Evolutionary conservation across 1,140 invertebrate species (phyloP), one percentile per base, ranked within the genome.

Genomic region (Drosophila kohkoa): DNA sequence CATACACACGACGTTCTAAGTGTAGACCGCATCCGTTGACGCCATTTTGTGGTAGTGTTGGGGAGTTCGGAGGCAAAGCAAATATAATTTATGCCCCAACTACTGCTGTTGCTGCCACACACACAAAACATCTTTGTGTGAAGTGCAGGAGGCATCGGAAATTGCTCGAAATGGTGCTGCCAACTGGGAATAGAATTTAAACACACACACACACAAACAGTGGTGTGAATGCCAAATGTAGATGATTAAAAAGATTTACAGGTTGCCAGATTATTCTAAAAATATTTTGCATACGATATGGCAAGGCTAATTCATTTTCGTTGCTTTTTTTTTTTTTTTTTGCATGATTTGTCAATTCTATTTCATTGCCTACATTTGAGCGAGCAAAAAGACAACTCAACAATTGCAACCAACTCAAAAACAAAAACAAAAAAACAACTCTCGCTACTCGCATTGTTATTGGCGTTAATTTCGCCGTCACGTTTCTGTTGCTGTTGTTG

Each of bases 1-100:
- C 32, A 54, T 6, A 41, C 3, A 51, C 32, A 64, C 28, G 16
- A 57, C 51, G 25, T 32, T 32, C 20, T 3, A 32, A 28, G 49
- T 43, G 32, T 28, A 59, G 74, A 72, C 69, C 82, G 54, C 82
- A 86, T 86, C 67, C 82, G 68, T 86, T 72, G 79, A 63, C 81
- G 71, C 80, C 83, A 89, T 88, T 57, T 63, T 75, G 52, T 45
- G 15, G 43, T 8, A 13, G 38, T 11, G 43, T 11, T 15, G 49
- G 5, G 28, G 30, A 15, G 7, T 30, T 25, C 20, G 10, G 51
- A 77, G 81, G 71, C 77, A 65, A 46, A 71, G 62, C 74, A 75
- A 89, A 85, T 81, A 88, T 88, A 89, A 88, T 88, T 83, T 89
- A 88, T 89, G 74, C 83, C 65, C 60, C 62, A 67, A 68, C 51